Evolutionary conservation across 1,140 invertebrate genomes (phyloP), one percentile per base, ranked within the genome.

Genomic region (Hyphantria cunea): DNA sequence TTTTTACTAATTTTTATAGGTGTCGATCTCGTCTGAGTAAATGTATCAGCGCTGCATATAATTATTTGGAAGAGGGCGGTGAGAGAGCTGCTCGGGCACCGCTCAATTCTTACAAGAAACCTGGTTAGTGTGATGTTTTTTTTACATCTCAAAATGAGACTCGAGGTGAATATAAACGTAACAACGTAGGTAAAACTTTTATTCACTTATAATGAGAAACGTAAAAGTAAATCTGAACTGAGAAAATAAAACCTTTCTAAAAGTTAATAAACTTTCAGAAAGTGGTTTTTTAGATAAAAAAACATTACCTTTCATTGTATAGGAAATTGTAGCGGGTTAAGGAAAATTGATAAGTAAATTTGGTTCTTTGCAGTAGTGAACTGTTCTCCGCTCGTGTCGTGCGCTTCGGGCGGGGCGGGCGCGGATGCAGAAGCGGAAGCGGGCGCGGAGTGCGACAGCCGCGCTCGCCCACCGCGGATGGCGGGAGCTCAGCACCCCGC

Each of bases 401-500:
- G n/a, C n/a, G n/a, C n/a, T n/a, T n/a, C n/a, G n/a, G n/a, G n/a
- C n/a, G 62, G 75, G 66, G 73, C 75, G 15, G 25, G 53, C 10
- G 56, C n/a, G 39, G 39, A 42, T 11, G 37, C 49, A 74, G 73
- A 63, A 12, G 50, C 52, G 7, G 72, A 62, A 13, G 65, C 67
- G n/a, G 62, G 13, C 48, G 66, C 66, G 17, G 68, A 70, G 61
- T 11, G 92, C 92, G 45, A 92, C 92, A 49, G 89, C 83, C 15
- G 85, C 80, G 15, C 87, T 8, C 93, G 49, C 17, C 92, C 94
- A 37, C 93, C 93, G 44, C 84, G 88, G 56, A 87, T 90, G 72
- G 92, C 96, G 0, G 94, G 96, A 55, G 92, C 94, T 5, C 94
- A 96, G 14, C 88, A 81, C 33, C 89, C 89, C 42, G 92, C 96